Evolutionary conservation across 2,797 vertebrate genomes (phyloP).

Genomic region (Nannoperca australis): DNA sequence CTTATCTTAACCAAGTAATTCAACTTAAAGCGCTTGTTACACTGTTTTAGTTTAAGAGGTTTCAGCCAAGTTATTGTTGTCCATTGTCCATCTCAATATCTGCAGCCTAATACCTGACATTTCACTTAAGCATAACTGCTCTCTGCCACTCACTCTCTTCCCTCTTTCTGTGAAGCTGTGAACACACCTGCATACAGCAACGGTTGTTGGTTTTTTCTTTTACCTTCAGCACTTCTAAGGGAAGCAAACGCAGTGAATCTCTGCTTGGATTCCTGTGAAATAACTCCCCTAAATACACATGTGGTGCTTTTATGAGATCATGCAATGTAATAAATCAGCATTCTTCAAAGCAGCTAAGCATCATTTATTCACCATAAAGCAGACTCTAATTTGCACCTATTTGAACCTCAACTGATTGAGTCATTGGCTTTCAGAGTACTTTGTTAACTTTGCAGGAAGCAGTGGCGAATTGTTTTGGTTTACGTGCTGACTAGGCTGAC

Average conservation of each 20-base stretch:
- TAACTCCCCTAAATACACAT: background rate
- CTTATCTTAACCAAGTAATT: background rate
- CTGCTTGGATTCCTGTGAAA: background rate
- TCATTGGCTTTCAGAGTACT: slow-evolving; percentile 29
- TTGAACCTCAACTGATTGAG: slow-evolving; percentile 17
- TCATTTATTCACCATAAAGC: slow-evolving; percentile 14
- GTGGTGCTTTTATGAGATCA: background rate
- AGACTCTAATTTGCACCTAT: slow-evolving; percentile 2
- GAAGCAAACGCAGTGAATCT: background rate
- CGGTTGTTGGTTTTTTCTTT: background rate
- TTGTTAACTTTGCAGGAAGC: slow-evolving; percentile 18
- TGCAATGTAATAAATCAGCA: background rate
- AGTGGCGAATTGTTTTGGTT: background rate
- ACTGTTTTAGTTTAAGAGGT: background rate
- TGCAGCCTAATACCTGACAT: background rate
- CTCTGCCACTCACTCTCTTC: background rate
- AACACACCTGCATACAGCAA: slow-evolving; percentile 1
- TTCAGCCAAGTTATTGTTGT: background rate
- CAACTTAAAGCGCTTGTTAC: background rate
- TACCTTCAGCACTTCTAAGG: background rate
- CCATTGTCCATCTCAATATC: background rate
- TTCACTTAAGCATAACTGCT: background rate
- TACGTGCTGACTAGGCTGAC: slow-evolving; percentile 15
- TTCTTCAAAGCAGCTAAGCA: slow-evolving; percentile 2
- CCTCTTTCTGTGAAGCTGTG: background rate